Evolutionary conservation across 2,797 vertebrate genomes (phyloP).

Genomic region (Lepilemur septentrionalis): DNA sequence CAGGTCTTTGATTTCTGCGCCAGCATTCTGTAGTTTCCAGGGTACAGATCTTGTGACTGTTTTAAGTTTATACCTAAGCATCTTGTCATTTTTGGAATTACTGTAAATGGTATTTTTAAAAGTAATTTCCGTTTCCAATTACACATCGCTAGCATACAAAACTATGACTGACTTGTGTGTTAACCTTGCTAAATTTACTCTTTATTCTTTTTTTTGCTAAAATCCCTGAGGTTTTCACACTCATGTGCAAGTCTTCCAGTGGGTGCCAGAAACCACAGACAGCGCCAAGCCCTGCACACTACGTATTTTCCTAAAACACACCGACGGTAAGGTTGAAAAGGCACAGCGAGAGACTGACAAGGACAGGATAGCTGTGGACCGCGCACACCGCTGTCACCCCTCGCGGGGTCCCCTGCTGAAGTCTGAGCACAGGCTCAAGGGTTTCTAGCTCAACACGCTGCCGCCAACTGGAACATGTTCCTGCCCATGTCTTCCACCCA

Average conservation of each 20-base stretch:
- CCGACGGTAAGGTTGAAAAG: neutral
- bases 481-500: neutral
- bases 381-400: neutral
- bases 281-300: fast-evolving
- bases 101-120: neutral
- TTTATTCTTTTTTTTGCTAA: neutral
- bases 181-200: neutral
- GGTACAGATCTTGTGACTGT: neutral
- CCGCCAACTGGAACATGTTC: fast-evolving
- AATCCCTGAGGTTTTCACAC: neutral
- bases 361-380: neutral
- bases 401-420: neutral
- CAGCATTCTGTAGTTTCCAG: neutral
- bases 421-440: neutral
- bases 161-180: neutral
- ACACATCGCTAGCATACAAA: neutral
- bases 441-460: neutral
- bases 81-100: neutral
- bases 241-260: neutral
- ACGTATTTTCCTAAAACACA: fast-evolving
- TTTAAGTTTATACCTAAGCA: neutral
- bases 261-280: neutral
- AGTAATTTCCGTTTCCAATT: neutral
- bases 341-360: neutral
- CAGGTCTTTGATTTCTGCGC: fast-evolving